phyloP scores from a whole-genome alignment of 2,797 vertebrate genomes.

The Lutjanus argentimaculatus region DNA sequence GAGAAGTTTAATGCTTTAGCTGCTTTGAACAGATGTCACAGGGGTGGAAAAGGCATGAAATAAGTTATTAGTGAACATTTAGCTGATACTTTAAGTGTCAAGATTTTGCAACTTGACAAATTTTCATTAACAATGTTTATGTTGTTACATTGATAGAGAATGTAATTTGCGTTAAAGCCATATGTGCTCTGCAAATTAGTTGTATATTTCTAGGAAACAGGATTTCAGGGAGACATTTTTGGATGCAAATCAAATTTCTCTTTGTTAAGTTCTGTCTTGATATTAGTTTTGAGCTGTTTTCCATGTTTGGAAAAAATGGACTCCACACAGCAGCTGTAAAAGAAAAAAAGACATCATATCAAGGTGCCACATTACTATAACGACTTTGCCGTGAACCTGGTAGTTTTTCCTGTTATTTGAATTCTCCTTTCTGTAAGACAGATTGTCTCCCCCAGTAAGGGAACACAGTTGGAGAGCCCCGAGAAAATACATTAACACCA shows the following conservation, averaged over 20 bases:
- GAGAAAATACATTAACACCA: slow-evolving; percentile 57
- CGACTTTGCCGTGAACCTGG: slow-evolving; percentile 28
- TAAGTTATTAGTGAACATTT: too few species aligned
- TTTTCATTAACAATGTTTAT: neutral
- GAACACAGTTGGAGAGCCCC: slow-evolving; percentile 45
- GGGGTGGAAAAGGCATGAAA: neutral
- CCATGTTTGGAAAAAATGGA: neutral
- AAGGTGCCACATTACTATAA: neutral
- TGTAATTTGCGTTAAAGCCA: neutral
- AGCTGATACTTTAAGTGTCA: too few species aligned
- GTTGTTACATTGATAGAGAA: neutral
- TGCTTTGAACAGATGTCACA: too few species aligned
- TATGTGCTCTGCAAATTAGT: neutral
- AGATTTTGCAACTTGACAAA: too few species aligned
- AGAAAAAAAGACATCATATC: neutral
- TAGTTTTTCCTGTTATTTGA: slow-evolving; percentile 25
- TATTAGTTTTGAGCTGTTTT: neutral
- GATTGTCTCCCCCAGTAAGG: slow-evolving; percentile 27
- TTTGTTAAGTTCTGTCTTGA: neutral
- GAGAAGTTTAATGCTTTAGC: neutral
- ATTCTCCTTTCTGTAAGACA: slow-evolving; percentile 34
- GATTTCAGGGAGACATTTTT: neutral
- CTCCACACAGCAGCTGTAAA: too few species aligned
- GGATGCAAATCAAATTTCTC: neutral
- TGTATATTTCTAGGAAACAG: neutral